Conservation (phyloP, 2,113 vertebrate genomes). For the Thalassarche chlororhynchos region DNA sequence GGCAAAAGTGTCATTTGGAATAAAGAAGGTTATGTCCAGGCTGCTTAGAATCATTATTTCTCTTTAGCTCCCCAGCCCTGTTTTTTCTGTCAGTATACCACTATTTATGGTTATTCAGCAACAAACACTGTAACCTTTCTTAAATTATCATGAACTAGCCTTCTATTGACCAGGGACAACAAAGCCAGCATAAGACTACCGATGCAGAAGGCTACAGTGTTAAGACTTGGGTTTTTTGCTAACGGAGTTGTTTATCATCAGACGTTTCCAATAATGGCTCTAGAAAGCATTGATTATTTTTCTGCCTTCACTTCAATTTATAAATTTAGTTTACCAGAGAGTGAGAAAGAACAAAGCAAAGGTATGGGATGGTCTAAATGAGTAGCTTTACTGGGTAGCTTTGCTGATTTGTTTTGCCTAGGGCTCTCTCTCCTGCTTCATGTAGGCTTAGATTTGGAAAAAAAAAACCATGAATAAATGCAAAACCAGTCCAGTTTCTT, state of each 20-base stretch:
- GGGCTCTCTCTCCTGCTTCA: neutral
- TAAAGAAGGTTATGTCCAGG: neutral
- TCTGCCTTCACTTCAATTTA: neutral
- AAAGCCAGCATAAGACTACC: neutral
- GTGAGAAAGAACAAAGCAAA: neutral
- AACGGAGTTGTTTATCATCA: neutral
- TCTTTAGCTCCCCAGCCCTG: neutral
- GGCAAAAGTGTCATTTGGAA: neutral
- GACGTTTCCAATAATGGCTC: neutral
- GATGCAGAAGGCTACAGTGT: neutral
- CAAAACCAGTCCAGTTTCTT: neutral
- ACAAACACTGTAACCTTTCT: neutral
- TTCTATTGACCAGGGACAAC: neutral
- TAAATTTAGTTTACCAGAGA: neutral
- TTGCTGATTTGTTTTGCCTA: neutral
- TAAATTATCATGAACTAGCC: neutral
- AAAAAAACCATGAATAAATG: neutral
- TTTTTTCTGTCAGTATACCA: neutral
- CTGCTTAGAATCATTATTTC: neutral
- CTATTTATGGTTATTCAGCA: neutral
- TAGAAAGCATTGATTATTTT: constrained; percentile 21
- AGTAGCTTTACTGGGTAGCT: neutral
- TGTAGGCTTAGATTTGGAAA: neutral
- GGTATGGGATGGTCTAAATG: neutral
- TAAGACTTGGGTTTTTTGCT: neutral